phyloP scores from a whole-genome alignment of 2,797 vertebrate species.

The Hydrolagus colliei region DNA sequence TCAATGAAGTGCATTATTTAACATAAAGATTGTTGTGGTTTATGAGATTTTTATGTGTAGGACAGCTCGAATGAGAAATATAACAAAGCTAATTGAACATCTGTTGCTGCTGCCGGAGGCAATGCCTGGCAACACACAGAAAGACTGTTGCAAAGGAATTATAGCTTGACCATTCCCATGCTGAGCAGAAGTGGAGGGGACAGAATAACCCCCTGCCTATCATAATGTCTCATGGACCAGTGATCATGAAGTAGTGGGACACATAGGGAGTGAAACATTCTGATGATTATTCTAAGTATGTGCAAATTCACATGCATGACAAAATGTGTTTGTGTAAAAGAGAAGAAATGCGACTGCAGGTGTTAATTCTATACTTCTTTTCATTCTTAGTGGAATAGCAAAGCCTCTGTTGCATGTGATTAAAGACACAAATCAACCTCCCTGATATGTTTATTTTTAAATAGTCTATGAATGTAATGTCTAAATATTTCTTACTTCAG shows the following conservation, averaged over 20 bases:
- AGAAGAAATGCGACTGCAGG: constrained; percentile 17
- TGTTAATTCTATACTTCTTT: constrained; percentile 32
- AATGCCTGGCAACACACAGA: constrained; percentile 27
- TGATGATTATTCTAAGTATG: constrained; percentile 33
- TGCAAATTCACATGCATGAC: constrained; percentile 32
- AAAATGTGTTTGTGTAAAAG: constrained; percentile 28
- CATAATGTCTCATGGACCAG: constrained; percentile 31
- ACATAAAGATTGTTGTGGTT: not conserved
- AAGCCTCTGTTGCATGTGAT: not conserved
- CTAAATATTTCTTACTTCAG: not conserved
- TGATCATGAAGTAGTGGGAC: constrained; percentile 29
- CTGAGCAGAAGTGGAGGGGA: constrained; percentile 23
- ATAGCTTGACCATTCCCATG: constrained; percentile 32
- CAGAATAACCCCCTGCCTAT: constrained; percentile 31
- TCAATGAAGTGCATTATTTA: not conserved
- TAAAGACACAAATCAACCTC: not conserved
- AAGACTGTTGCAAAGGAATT: constrained; percentile 28
- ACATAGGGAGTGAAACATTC: constrained; percentile 20
- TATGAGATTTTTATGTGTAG: constrained; percentile 1
- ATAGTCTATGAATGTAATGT: too few species aligned
- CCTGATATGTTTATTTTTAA: constrained; percentile 3
- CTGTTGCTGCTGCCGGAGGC: constrained; percentile 31
- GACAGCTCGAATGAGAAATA: not conserved
- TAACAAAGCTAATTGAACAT: constrained; percentile 31
- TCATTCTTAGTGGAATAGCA: not conserved